phyloP scores from a whole-genome alignment of 2,888 invertebrate genomes.

The Eilema sororculum region DNA sequence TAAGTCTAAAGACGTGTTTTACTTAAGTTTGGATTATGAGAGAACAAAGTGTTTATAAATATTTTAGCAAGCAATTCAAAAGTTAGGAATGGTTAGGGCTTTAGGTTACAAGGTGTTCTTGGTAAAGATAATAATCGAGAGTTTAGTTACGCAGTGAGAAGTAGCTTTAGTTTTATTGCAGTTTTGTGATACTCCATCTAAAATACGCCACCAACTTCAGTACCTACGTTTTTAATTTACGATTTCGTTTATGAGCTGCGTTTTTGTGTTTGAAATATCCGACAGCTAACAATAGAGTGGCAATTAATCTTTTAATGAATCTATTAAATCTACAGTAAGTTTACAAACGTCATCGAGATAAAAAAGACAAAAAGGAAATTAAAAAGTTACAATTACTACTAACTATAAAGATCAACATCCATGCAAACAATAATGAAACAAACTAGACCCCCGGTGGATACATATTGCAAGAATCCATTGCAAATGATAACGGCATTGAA shows the following conservation, averaged over 20 bases:
- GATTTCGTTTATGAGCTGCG: slow-evolving; percentile 35
- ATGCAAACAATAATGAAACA: slow-evolving; percentile 46
- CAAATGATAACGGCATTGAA: slow-evolving; percentile 41
- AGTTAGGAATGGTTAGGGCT: slow-evolving; percentile 13
- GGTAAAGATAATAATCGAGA: slow-evolving; percentile 16
- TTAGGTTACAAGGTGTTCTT: slow-evolving; percentile 18
- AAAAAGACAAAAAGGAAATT: slow-evolving; percentile 18
- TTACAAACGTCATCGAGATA: slow-evolving; percentile 18
- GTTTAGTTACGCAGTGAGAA: slow-evolving; percentile 11
- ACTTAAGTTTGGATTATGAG: slow-evolving; percentile 28
- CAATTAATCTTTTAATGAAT: slow-evolving; percentile 5
- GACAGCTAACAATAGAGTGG: slow-evolving; percentile 22
- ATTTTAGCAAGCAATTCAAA: slow-evolving; percentile 25
- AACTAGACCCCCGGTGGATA: slow-evolving; percentile 49
- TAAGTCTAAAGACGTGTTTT: slow-evolving; percentile 20
- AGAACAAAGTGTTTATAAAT: slow-evolving; percentile 28
- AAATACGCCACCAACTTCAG: slow-evolving; percentile 25
- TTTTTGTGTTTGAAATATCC: slow-evolving; percentile 37
- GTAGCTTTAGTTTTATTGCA: slow-evolving; percentile 18
- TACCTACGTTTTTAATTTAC: slow-evolving; percentile 29
- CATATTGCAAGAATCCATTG: slow-evolving; percentile 47
- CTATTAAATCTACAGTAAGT: slow-evolving; percentile 6
- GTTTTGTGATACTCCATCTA: slow-evolving; percentile 13
- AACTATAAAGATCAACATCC: slow-evolving; percentile 27
- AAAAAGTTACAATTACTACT: slow-evolving; percentile 22